Percentiles rank a stretch among this genome's conserved stretches.
Evolutionary conservation across 2,797 vertebrate genomes (phyloP).

Genomic region (Rhincodon typus): DNA sequence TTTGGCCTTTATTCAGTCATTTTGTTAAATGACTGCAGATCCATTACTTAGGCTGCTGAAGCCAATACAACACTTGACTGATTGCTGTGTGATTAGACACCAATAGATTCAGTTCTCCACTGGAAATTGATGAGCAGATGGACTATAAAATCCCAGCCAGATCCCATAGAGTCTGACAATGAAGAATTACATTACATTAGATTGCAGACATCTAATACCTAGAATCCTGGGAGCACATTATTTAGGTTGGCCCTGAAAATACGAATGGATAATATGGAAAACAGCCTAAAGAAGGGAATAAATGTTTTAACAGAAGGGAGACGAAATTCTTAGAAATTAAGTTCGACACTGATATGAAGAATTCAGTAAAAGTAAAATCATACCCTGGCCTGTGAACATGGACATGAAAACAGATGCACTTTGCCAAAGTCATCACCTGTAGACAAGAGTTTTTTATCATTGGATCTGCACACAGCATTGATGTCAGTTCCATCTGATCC

Average conservation of each 20-base stretch:
- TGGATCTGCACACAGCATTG: slow-evolving; percentile 81
- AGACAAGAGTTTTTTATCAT: slow-evolving; percentile 72
- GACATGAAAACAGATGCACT: slow-evolving; percentile 92
- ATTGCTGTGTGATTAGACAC: neutral
- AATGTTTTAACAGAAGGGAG: neutral
- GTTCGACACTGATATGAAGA: neutral
- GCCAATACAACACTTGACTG: neutral
- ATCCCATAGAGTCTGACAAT: neutral
- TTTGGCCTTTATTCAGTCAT: neutral
- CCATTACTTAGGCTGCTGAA: neutral
- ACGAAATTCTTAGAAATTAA: neutral
- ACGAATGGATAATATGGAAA: neutral
- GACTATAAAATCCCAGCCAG: neutral
- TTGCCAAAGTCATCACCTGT: slow-evolving; percentile 98
- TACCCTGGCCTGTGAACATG: slow-evolving; percentile 91
- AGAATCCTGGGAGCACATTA: neutral
- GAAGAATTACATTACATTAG: neutral
- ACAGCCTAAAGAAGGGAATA: neutral
- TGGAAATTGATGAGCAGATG: neutral
- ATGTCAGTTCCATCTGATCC: slow-evolving; percentile 95
- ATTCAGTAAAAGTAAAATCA: slow-evolving; percentile 40
- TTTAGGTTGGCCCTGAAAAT: neutral
- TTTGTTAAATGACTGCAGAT: neutral
- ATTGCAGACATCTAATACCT: neutral
- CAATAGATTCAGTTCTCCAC: neutral